These are phyloP conservation scores for Microtus ochrogaster DNA, from an alignment of 2,113 vertebrate genomes.

Conservation along the genomic window DNA sequence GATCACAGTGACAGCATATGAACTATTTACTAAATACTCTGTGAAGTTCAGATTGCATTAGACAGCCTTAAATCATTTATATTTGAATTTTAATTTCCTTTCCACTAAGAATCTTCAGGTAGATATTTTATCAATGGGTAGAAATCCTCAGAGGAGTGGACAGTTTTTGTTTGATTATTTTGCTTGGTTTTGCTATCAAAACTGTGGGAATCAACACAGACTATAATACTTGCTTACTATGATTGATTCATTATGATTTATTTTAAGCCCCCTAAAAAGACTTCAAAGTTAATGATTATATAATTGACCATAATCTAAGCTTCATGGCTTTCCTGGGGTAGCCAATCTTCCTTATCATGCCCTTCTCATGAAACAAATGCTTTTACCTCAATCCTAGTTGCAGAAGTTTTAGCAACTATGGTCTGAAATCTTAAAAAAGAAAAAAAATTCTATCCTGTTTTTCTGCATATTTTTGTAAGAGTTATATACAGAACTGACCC, in stretches of 20 bases:
- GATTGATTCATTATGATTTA: conserved; percentile 40
- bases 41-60: no score
- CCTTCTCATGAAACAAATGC: not conserved
- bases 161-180: not conserved
- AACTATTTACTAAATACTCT: not conserved
- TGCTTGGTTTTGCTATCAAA: not conserved
- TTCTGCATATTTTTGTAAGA: not conserved
- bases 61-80: not conserved
- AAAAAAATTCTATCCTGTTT: not conserved
- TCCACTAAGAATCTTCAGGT: not conserved
- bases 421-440: not conserved
- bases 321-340: not conserved
- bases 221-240: conserved; percentile 7
- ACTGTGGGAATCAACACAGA: not conserved
- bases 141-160: not conserved
- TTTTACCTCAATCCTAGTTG: not conserved
- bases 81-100: not conserved
- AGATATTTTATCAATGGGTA: not conserved
- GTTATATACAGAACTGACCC: not conserved
- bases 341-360: no score
- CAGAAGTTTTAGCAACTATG: not conserved
- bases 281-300: conserved; percentile 77
- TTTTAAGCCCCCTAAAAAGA: conserved; percentile 52
- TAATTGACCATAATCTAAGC: conserved; percentile 64
- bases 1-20: not conserved